These are phyloP conservation scores for Trematocara zebra DNA, from an alignment of 2,113 vertebrate species.

Conservation along the genomic window DNA sequence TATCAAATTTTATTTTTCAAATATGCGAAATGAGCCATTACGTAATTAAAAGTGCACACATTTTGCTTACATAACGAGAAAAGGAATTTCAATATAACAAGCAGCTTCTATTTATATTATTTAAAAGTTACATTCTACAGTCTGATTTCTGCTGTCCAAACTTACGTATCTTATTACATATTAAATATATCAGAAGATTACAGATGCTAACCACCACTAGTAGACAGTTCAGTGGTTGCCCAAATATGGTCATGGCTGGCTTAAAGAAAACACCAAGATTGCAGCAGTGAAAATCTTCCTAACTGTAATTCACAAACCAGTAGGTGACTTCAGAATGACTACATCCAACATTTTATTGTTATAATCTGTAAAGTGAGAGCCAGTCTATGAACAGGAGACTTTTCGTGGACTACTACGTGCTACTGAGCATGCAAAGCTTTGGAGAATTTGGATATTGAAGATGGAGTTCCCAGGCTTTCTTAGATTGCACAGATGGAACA, in stretches of 20 bases:
- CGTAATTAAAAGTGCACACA: fast-evolving
- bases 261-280: neutral
- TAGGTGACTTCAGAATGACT: neutral
- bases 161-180: neutral
- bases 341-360: neutral
- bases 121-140: neutral
- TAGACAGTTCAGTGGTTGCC: fast-evolving
- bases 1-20: neutral
- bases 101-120: neutral
- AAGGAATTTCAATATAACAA: neutral
- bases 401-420: fast-evolving
- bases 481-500: neutral
- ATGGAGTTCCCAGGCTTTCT: neutral
- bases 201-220: neutral
- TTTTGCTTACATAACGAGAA: neutral
- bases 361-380: neutral
- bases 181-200: neutral
- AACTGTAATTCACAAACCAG: neutral
- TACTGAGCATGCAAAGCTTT: neutral
- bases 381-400: neutral
- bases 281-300: neutral
- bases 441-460: neutral
- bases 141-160: neutral
- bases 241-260: neutral
- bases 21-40: neutral